Base-by-base conservation (phyloP, 2,113 vertebrate genomes). In the Oryzias melastigma region DNA sequence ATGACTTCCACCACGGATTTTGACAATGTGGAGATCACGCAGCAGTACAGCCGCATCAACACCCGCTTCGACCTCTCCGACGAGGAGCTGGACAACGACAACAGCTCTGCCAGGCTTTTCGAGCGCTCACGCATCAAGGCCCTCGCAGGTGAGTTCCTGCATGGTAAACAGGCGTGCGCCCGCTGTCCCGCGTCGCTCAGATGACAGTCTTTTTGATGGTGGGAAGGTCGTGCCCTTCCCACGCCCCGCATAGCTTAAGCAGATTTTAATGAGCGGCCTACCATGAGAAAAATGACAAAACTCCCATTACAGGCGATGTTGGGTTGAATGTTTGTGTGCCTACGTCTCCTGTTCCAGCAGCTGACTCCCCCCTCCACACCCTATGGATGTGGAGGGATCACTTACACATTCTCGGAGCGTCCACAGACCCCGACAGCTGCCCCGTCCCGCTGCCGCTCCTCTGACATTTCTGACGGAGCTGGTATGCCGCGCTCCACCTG, bases 61-160 rank as follows among this genome's bases (percentile, higher is more conserved):
- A 91, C 91, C 14, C 96, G 95, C 82, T 98, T 97, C 85, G 94
- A 96, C 0, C 87, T 94, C 45, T 88, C 84, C 0, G 95, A 95
- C 1, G 95, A 96, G 63, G 97, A 98, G 59, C 90, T 98, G 65
- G 97, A 99, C 91, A 97, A 98, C 0, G 97, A 98, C 92, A 96
- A 97, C 92, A 94, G 95, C 93, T 97, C 97, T 0, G 96, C 94
- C 0, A 87, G 97, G 50, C 93, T 96, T 63, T 99, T 98, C 0
- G 97, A 99, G 85, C 94, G 97, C 79, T 99, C 97, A 29, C 94
- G 97, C 89, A 99, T 99, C 92, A 98, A 98, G 90, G 96, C 96
- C 47, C 92, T 99, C 43, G 97, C 97, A 94, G 97, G 97, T 99
- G 87, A 90, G 82, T 58, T 48, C 24, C 18, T 57, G 73, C 56